These are phyloP conservation scores for Anthopleura xanthogrammica DNA, from an alignment of 92 coral and sea anemone species.

Conservation along the genomic window DNA sequence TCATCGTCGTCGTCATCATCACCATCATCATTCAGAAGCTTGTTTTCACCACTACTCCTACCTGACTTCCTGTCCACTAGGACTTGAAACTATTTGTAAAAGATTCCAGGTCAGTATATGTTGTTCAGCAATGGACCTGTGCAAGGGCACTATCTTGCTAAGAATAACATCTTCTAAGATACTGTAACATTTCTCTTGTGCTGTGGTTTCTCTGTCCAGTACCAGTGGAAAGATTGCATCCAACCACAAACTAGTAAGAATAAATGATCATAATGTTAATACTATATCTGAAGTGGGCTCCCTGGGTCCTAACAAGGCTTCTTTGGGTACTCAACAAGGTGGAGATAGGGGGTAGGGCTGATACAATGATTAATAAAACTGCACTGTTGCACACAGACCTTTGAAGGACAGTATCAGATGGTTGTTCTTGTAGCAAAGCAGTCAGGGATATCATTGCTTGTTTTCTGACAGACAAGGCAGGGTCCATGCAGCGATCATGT, in stretches of 20 bases:
- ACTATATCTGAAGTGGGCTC: too few relatives aligned
- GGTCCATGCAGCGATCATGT: constrained; percentile 92
- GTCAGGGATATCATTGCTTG: constrained; percentile 95
- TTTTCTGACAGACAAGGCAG: constrained; percentile 88
- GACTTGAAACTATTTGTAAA: constrained; percentile 68
- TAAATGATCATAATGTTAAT: not conserved
- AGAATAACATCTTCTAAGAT: constrained; percentile 77
- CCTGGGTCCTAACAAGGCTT: too few relatives aligned
- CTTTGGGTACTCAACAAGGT: too few relatives aligned
- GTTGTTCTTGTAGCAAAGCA: constrained; percentile 70
- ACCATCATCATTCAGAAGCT: not conserved
- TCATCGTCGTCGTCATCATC: too few relatives aligned
- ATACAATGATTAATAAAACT: not conserved
- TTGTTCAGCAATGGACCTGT: constrained; percentile 59
- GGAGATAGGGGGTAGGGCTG: too few relatives aligned
- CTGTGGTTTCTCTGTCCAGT: constrained; percentile 93
- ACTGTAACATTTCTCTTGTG: constrained; percentile 89
- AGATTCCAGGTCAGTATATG: constrained; percentile 84
- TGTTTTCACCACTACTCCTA: not conserved
- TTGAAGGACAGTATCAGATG: constrained; percentile 67
- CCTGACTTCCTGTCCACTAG: constrained; percentile 93
- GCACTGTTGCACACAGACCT: constrained; percentile 37
- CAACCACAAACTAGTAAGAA: constrained; percentile 67
- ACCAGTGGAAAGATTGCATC: constrained; percentile 90
- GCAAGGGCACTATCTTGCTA: constrained; percentile 66